Evolutionary conservation across 2,113 vertebrate species (phyloP), one percentile per base, ranked within the genome.

Genomic region (Chaetodon trifascialis): DNA sequence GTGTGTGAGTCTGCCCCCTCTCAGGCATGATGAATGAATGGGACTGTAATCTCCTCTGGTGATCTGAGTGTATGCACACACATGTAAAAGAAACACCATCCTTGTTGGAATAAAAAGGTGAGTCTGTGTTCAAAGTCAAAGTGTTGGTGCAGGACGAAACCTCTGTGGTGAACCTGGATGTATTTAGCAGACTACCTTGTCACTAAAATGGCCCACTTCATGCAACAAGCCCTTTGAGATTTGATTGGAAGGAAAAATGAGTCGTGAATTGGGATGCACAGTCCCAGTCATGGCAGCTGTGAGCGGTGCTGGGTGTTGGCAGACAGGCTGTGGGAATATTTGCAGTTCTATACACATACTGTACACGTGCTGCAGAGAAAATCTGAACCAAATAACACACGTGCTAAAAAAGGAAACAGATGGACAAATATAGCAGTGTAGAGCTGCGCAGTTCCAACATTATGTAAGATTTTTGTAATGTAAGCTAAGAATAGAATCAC

Each of bases 361-460:
- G 68, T 25, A 66, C 58, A 78, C 65, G 36, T 80, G 76, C 64
- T 10, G 16, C 77, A 38, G 73, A 80, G 69, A 80, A 78, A 64
- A 69, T 46, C 60, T 11, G 38, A 71, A 23, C 21, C 44, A 70
- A 65, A 88, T n/a, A 73, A 55, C 30, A 65, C 30, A 65, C 16
- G 66, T 65, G 54, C 40, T 64, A 67, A 80, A 79, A 65, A 85
- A 34, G 34, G 34, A 83, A 84, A 79, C 73, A 70, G 47, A 80
- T 86, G 52, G 47, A 62, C 36, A 81, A 70, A 84, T 80, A 65
- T 77, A 82, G 56, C 49, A 58, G 55, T 47, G 38, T 5, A 23
- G 23, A 49, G 36, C 9, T 49, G 42, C 76, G 66, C 11, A 36
- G n/a, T 70, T 66, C 81, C 21, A 72, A 69, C 11, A 79, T 88